Evolutionary conservation across 1,140 invertebrate species (phyloP).

Genomic region (Diplogasteroides magnus): DNA sequence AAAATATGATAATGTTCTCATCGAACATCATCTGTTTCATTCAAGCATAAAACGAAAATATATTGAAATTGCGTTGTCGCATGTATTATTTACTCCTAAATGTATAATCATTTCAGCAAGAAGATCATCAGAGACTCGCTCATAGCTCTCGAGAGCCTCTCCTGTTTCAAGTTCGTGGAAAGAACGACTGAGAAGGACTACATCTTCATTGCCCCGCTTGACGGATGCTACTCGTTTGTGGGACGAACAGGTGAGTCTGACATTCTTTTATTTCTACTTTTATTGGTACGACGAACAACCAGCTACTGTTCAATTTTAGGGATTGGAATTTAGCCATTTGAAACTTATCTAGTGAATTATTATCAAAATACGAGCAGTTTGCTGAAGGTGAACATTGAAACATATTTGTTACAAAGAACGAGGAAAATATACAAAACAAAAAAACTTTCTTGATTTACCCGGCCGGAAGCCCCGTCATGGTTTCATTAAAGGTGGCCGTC

Average conservation of each 20-base stretch:
- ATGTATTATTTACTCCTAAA: too few relatives aligned
- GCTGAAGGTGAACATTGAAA: background rate
- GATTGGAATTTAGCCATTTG: background rate
- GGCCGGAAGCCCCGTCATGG: too few relatives aligned
- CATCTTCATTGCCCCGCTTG: slow-evolving; percentile 23
- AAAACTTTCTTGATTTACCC: too few relatives aligned
- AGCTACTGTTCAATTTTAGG: background rate
- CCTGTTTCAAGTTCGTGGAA: slow-evolving; percentile 34
- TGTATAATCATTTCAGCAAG: slow-evolving; percentile 14
- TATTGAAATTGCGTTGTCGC: too few relatives aligned
- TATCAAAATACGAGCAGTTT: background rate
- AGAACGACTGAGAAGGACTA: slow-evolving; percentile 25
- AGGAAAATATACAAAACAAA: too few relatives aligned
- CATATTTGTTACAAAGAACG: too few relatives aligned
- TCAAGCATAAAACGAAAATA: too few relatives aligned
- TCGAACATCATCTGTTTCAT: too few relatives aligned
- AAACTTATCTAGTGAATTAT: background rate
- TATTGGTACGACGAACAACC: background rate
- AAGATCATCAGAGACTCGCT: slow-evolving; percentile 13
- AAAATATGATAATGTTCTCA: too few relatives aligned
- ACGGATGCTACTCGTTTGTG: slow-evolving; percentile 34
- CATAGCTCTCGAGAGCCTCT: slow-evolving; percentile 17
- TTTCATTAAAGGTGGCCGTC: slow-evolving; percentile 24
- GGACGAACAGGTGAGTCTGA: slow-evolving; percentile 19
- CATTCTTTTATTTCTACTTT: background rate